Base-by-base conservation (phyloP, 2,113 vertebrate species). In the Strix aluco region DNA sequence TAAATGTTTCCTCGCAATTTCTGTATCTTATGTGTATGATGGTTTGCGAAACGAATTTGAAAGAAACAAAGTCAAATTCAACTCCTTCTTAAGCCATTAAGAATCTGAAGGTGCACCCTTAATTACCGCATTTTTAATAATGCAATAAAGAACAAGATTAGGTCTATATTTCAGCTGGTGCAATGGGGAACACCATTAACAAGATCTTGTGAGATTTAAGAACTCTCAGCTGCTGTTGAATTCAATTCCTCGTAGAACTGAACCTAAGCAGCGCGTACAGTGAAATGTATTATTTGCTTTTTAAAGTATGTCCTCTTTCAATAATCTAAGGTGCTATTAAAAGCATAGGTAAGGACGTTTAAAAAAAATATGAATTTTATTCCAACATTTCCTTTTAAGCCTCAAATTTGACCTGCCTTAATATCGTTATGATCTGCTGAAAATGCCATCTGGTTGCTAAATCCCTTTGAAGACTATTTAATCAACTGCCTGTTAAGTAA, bases 401-500 rank as follows among this genome's bases (percentile, higher is more conserved):
- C 27, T 89, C 46, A 69, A 46, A 92, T 57, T 13, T 91, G 23
- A 85, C 57, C 36, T 72, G 36, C 49, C 62, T 80, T 75, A 87
- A 70, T 55, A 88, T 55, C 0, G 0, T 72, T 79, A 83, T 51
- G 52, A 91, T 87, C 69, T 89, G 75, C 34, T 88, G 84, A 96
- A 88, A 94, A 91, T 79, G 69, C 61, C 57, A 75, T 32, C 65
- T 94, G 61, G 51, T 59, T 92, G 40, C 57, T 67, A 88, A 78
- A 84, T 67, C 61, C 44, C 65, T 96, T 96, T 95, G 88, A 96
- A 97, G 80, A 94, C 49, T 86, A 67, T 69, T 86, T 94, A 84
- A 95, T 87, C 81, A 92, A 91, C 57, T 81, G 66, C 34, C 52
- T 81, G 36, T 86, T 85, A 94, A 91, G 61, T 61, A 87, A 83